Evolutionary conservation across 2,888 invertebrate species (phyloP).

Genomic region (Patella depressa): DNA sequence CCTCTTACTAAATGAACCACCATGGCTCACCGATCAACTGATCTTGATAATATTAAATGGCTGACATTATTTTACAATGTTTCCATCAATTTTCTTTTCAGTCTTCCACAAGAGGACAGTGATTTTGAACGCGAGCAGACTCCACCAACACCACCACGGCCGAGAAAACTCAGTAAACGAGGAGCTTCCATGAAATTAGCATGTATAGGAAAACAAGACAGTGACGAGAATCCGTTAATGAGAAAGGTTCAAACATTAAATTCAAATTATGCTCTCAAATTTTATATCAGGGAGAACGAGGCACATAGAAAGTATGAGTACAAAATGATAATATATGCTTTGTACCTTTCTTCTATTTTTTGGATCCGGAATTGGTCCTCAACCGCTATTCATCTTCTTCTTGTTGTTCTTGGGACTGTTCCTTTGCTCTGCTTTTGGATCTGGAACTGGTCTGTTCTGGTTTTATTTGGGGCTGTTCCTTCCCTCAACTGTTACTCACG

Average conservation of each 20-base stretch:
- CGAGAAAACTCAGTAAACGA: conserved; percentile 65
- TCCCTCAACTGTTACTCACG: too few species aligned
- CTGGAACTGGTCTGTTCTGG: too few species aligned
- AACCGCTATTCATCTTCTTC: too few species aligned
- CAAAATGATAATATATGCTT: background rate
- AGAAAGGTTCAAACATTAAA: conserved; percentile 76
- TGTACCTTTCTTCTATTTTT: background rate
- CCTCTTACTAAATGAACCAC: too few species aligned
- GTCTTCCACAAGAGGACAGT: conserved; percentile 70
- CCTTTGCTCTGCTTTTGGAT: background rate
- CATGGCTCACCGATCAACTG: too few species aligned
- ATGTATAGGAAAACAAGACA: conserved; percentile 71
- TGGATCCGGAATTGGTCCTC: background rate
- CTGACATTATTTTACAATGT: too few species aligned
- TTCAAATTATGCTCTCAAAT: too few species aligned
- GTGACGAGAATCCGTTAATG: conserved; percentile 74
- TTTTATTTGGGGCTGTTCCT: too few species aligned
- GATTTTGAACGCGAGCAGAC: conserved; percentile 75
- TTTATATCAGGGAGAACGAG: conserved; percentile 74
- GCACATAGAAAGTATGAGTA: conserved; percentile 67
- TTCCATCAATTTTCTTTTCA: conserved; percentile 37
- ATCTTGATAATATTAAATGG: too few species aligned
- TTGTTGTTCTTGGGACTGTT: background rate
- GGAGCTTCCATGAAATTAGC: conserved; percentile 70
- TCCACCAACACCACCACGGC: conserved; percentile 72